Percentiles rank a stretch among this genome's conserved stretches.
Evolutionary conservation across 2,797 vertebrate genomes (phyloP).

Genomic region (Champsocephalus gunnari): DNA sequence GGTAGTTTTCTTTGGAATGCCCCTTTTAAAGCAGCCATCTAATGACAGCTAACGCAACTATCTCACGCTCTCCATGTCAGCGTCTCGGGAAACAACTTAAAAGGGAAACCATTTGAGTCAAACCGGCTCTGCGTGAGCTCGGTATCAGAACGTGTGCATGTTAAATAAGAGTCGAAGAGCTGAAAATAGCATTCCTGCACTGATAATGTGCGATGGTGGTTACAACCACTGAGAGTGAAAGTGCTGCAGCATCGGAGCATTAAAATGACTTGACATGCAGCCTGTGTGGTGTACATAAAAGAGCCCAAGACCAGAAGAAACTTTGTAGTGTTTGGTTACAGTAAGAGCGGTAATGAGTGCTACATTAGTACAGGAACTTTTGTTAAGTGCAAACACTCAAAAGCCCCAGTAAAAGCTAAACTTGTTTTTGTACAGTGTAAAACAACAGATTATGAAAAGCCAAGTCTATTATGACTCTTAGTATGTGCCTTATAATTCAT

Average conservation of each 20-base stretch:
- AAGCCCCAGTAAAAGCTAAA: slow-evolving; percentile 45
- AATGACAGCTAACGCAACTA: slow-evolving; percentile 57
- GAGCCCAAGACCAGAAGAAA: slow-evolving; percentile 62
- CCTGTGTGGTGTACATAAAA: slow-evolving; percentile 67
- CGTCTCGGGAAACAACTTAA: slow-evolving; percentile 58
- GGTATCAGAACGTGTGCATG: slow-evolving; percentile 47
- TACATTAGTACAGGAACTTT: slow-evolving; percentile 31
- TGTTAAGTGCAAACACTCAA: slow-evolving; percentile 28
- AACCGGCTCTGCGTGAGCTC: slow-evolving; percentile 39
- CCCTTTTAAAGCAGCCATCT: slow-evolving; percentile 60
- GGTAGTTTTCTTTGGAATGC: slow-evolving; percentile 77
- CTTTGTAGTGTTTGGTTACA: slow-evolving; percentile 58
- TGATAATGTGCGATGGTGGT: slow-evolving; percentile 60
- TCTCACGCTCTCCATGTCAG: slow-evolving; percentile 62
- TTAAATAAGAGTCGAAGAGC: slow-evolving; percentile 51
- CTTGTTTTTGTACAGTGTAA: slow-evolving; percentile 17
- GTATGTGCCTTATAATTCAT: slow-evolving; percentile 24
- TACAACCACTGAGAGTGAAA: slow-evolving; percentile 79
- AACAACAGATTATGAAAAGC: not conserved
- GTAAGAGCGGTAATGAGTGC: slow-evolving; percentile 48
- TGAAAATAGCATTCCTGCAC: slow-evolving; percentile 68
- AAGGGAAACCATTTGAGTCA: slow-evolving; percentile 67
- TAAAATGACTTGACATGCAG: slow-evolving; percentile 72
- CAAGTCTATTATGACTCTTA: slow-evolving; percentile 21
- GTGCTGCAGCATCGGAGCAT: slow-evolving; percentile 53